Base-by-base conservation (phyloP, 2,113 vertebrate species). In the Montifringilla adamsi region DNA sequence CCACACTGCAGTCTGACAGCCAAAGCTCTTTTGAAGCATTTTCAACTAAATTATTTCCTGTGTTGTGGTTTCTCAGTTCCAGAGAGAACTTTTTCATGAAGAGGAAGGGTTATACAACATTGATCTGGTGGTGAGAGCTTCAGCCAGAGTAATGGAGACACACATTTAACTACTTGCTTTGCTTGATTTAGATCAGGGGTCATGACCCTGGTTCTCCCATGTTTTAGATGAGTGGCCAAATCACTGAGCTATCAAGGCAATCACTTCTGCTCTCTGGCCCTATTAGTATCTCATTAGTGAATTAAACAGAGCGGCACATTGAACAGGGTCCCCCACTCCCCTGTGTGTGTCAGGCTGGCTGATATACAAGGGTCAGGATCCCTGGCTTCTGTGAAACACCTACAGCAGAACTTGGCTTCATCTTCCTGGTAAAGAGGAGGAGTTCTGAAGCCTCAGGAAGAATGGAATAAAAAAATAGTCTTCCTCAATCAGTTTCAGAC, bases 251-350 rank as follows among this genome's bases (percentile, higher is more conserved):
- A 90, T 94, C 94, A 92, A 92, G 89, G 69, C 83, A 94, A 92
- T 94, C 59, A 21, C 56, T 92, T 66, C 73, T 93, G 59, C 73
- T 94, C 89, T 67, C 83, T 94, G 83, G 84, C 60, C 84, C 59
- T 84, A 58, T 93, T 93, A 90, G 80, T 92, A 89, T 58, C 83
- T 93, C 83, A 92, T 93, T 92, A 96, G 72, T 59, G 76, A 95
- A 93, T 74, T 55, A 95, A 94, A 95, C 73, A 79, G 82, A 90
- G 88, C 28, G 0, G 49, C 84, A 84, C 1, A 4, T 10, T 93
- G 94, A 83, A 33, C 81, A 37, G 72, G 55, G 47, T 55, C 44
- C 84, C n/a, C 63, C 76, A 43, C 55, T 74, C 66, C 50, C 47
- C 12, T 8, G 24, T 27, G 20, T 49, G 62, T 85, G 67, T 70